phyloP scores from a whole-genome alignment of 64 coral and sea anemone genomes.

The Cladopsammia gracilis region DNA sequence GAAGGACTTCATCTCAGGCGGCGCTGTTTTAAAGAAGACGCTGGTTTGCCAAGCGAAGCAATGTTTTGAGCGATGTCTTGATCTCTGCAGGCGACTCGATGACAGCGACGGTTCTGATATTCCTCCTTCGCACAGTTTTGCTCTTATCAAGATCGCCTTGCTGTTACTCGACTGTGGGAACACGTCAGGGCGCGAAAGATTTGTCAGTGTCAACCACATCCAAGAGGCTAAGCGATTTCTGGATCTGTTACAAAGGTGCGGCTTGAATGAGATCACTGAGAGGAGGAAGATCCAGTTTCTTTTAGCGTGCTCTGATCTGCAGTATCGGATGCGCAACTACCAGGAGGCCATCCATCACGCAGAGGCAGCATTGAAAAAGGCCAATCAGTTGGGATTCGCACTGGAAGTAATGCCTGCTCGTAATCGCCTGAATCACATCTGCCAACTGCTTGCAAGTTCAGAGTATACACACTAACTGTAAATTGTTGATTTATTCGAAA shows the following conservation, averaged over 20 bases:
- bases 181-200: conserved; percentile 44
- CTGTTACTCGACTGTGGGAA: conserved; percentile 38
- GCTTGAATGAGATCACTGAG: conserved; percentile 2
- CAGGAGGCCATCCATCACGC: not conserved
- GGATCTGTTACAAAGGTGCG: not conserved
- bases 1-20: conserved; percentile 48
- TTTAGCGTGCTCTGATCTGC: conserved; percentile 25
- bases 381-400: conserved; percentile 4
- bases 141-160: conserved; percentile 42
- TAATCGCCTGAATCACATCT: not conserved
- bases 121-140: conserved; percentile 33
- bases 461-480: too few species aligned
- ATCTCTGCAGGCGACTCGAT: not conserved
- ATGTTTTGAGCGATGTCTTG: not conserved
- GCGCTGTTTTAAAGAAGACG: not conserved
- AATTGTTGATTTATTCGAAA: too few species aligned
- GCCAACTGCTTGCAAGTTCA: not conserved
- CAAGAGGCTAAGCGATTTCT: conserved; percentile 25
- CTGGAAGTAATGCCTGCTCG: not conserved
- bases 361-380: not conserved
- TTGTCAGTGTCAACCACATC: not conserved
- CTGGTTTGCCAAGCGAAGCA: not conserved
- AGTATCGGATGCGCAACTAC: not conserved
- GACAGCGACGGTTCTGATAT: not conserved
- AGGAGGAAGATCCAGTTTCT: conserved; percentile 30